Base-by-base conservation (phyloP, 2,113 vertebrate species). In the Campylorhamphus procurvoides region DNA sequence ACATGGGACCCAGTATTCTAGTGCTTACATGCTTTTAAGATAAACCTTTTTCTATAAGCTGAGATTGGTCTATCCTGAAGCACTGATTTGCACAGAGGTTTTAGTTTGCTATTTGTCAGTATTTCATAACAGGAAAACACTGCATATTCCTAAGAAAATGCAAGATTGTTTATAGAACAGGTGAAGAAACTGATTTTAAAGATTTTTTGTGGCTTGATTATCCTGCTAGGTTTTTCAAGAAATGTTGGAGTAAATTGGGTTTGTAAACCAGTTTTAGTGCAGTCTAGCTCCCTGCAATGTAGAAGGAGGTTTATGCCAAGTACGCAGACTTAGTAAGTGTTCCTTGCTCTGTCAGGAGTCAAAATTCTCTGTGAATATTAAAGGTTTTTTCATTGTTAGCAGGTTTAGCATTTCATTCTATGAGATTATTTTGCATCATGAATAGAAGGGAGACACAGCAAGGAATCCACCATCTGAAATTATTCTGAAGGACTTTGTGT, bases 231-330 rank as follows among this genome's bases (percentile, higher is more conserved):
- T 17, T 89, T 87, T 95, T 64, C 78, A 56, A 82, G 19, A 13
- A 0, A 1, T 63, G 4, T 40, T 60, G 12, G 22, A 60, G 13
- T 72, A 75, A 78, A 59, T 27, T 27, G 1, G 10, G 52, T 1
- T 29, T 87, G 18, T 59, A 46, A 88, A 74, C 24, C 4, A 3
- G 2, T 58, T 86, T 86, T 72, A 28, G 56, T 60, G 31, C 7
- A 60, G 3, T 33, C 7, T 82, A 1, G 1, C 82, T 85, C 29
- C 14, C 31, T 44, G 33, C 84, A 89, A 82, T 8, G 5, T 17
- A 56, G 19, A 58, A 23, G 2, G 11, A 24, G 7, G 3, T 71
- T 85, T 79, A 15, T 11, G 22, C 9, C 20, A 15, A 0, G 1
- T 40, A 35, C 14, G 22, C 1, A 42, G 25, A 46, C 25, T 77